Conservation (phyloP, 2,888 invertebrate genomes). For the Agriotes lineatus region DNA sequence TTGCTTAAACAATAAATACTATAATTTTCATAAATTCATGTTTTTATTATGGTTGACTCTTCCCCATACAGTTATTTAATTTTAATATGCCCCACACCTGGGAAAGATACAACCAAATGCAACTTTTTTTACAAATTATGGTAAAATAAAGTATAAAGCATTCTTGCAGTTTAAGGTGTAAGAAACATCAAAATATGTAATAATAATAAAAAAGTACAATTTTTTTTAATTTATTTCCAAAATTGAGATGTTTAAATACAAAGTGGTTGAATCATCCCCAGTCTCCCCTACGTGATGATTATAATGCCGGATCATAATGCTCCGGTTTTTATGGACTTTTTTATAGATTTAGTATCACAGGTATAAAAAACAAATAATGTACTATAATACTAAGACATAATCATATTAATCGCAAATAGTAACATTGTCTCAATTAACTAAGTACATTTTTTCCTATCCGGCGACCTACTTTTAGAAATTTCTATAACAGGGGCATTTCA, state of each 20-base stretch:
- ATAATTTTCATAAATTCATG: not conserved
- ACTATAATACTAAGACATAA: no score
- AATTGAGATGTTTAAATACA: not conserved
- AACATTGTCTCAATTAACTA: no score
- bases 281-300: no score
- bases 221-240: not conserved
- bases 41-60: not conserved
- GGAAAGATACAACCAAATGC: not conserved
- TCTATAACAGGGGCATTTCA: not conserved
- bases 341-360: no score
- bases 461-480: conserved; percentile 28
- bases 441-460: not conserved
- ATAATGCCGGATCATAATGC: no score
- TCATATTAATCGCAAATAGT: no score
- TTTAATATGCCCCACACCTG: not conserved
- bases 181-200: no score
- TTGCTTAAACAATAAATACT: not conserved
- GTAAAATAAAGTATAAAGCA: not conserved
- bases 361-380: no score
- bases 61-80: not conserved
- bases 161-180: not conserved
- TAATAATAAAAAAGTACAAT: not conserved
- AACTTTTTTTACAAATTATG: not conserved
- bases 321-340: no score
- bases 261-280: no score